Evolutionary conservation across 2,113 vertebrate species (phyloP), one percentile per base, ranked within the genome.

Genomic region (Maccullochella peelii): DNA sequence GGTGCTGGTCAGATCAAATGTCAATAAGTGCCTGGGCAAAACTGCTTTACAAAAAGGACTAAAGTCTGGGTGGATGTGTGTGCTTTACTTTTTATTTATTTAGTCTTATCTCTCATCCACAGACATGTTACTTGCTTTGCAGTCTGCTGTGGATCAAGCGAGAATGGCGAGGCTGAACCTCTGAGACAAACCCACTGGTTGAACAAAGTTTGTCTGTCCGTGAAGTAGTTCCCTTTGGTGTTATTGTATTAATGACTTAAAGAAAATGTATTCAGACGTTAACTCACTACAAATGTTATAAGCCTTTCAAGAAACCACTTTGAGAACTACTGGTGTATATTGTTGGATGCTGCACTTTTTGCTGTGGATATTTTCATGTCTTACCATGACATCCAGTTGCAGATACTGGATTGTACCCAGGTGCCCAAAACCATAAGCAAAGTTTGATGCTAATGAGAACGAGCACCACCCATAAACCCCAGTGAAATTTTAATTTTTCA

Each of bases 141-240:
- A 90, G 72, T 55, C 76, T 14, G 87, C 91, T 5, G 82, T 94
- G 50, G 76, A 75, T 5, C 33, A 90, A 38, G 92, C 92, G 80
- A 58, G 23, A 40, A 40, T 49, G 55, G 57, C 75, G 0, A 87
- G 89, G 38, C 23, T 77, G 14, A 73, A 73, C n/a, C 68, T 50
- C 47, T 94, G 58, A 94, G 59, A 70, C 0, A 1, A 54, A 9
- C n/a, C 14, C 40, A 72, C 20, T 6, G n/a, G 38, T 55, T n/a
- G 15, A 44, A 59, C 2, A 38, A 55, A 33, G 30, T 12, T 25
- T 66, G 9, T 69, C 21, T n/a, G 1, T 76, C 2, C 33, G 52
- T 82, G 4, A 49, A 55, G 23, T 57, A 40, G 8, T n/a, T 73
- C 2, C n/a, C 59, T 49, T 59, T 68, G 38, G 4, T 82, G 36